Evolutionary conservation across 1,140 invertebrate species (phyloP).

Genomic region (Leucophenga varia): DNA sequence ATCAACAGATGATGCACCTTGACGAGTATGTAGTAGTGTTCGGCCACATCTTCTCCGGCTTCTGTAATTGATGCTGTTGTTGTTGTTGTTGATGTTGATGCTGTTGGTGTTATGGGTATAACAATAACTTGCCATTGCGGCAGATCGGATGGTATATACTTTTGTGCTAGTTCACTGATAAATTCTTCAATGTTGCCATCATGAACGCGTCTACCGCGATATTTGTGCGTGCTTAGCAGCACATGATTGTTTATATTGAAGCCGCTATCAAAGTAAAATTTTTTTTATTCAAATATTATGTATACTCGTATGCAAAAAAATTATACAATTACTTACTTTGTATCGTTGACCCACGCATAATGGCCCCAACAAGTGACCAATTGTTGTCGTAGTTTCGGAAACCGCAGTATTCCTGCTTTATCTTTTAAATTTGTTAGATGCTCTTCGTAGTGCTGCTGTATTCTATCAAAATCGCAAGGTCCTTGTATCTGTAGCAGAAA

Average conservation of each 20-base stretch:
- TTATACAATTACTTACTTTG: conserved; percentile 23
- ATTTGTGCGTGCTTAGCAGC: conserved; percentile 62
- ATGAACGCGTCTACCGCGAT: conserved; percentile 67
- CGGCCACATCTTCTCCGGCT: conserved; percentile 19
- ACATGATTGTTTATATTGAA: conserved; percentile 75
- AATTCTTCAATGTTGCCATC: conserved; percentile 78
- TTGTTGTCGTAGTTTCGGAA: conserved; percentile 63
- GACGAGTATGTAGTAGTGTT: conserved; percentile 71
- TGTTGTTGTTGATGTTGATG: background rate
- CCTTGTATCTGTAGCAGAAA: conserved; percentile 67
- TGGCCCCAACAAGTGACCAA: conserved; percentile 67
- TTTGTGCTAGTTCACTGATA: conserved; percentile 75
- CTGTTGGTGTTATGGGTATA: conserved; percentile 58
- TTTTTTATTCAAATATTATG: background rate
- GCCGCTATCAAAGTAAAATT: conserved; percentile 33
- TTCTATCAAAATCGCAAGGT: conserved; percentile 55
- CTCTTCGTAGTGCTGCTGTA: conserved; percentile 57
- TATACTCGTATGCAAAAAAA: background rate
- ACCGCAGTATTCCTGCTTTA: conserved; percentile 60
- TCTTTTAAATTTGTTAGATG: conserved; percentile 62
- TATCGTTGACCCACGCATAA: conserved; percentile 66
- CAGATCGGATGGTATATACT: conserved; percentile 67
- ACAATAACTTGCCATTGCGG: conserved; percentile 81
- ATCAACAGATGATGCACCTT: conserved; percentile 75
- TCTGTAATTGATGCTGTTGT: conserved; percentile 31